phyloP scores from a whole-genome alignment of 2,797 vertebrate genomes.

The Borostomias antarcticus region DNA sequence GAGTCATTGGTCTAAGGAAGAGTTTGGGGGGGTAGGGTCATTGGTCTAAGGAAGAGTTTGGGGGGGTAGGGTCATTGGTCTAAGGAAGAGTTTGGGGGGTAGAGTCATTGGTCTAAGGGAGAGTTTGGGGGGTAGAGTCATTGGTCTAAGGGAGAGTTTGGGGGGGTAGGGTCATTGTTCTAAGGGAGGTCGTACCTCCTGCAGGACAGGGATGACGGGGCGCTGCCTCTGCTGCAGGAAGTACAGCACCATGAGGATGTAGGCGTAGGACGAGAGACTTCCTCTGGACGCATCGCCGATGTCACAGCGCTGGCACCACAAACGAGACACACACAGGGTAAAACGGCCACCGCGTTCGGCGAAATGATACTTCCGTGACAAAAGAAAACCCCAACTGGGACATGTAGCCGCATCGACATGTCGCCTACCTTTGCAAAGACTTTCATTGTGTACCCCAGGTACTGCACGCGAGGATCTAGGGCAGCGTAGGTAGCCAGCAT shows the following conservation, averaged over 20 bases:
- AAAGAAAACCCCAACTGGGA: no score
- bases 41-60: neutral
- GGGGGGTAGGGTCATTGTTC: no score
- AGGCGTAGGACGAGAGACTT: constrained; percentile 96
- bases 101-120: no score
- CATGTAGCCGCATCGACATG: neutral
- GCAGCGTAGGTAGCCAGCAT: constrained; percentile 97
- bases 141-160: neutral
- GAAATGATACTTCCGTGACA: neutral
- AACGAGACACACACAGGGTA: constrained; percentile 19
- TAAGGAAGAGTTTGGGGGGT: no score
- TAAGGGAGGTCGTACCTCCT: constrained; percentile 92
- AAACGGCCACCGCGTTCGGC: neutral
- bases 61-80: no score
- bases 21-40: neutral
- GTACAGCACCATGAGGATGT: constrained; percentile 99
- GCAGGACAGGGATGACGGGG: constrained; percentile 94
- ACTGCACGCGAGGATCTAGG: constrained; percentile 93
- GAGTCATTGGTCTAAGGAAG: no score
- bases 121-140: no score
- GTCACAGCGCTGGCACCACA: constrained; percentile 88
- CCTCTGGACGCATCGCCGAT: constrained; percentile 98
- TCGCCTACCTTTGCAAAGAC: constrained; percentile 93
- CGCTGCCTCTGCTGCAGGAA: constrained; percentile 96
- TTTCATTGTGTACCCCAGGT: constrained; percentile 97